Evolutionary conservation across 2,113 vertebrate species (phyloP).

Genomic region (Cyanoliseus patagonus): DNA sequence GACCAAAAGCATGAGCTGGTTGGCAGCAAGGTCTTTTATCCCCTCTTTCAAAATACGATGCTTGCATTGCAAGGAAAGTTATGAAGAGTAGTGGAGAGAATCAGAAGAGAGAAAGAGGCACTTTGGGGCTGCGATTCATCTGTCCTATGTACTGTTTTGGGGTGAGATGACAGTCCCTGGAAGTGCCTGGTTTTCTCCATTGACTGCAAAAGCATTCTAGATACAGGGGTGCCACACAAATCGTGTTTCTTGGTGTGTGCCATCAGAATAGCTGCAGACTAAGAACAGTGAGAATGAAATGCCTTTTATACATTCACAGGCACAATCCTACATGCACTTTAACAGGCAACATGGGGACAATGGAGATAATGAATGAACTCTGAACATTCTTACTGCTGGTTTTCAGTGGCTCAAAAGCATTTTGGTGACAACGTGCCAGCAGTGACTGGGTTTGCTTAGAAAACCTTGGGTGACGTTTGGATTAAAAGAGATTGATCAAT

Average conservation of each 20-base stretch:
- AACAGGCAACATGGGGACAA: not conserved
- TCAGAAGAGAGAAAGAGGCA: not conserved
- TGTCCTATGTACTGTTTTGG: not conserved
- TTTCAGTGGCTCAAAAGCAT: not conserved
- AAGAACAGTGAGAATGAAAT: not conserved
- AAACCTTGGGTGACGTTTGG: not conserved
- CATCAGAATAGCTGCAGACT: not conserved
- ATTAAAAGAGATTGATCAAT: not conserved
- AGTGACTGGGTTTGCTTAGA: not conserved
- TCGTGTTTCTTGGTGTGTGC: rapidly evolving
- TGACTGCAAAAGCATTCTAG: not conserved
- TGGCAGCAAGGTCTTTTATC: not conserved
- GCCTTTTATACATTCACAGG: not conserved
- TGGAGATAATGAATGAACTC: not conserved
- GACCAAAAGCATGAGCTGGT: not conserved
- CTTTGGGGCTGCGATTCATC: not conserved
- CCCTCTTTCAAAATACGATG: not conserved
- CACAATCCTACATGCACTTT: not conserved
- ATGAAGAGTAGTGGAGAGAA: not conserved
- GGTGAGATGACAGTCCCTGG: not conserved
- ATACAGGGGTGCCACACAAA: not conserved
- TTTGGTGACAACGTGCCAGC: not conserved
- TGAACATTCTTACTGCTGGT: not conserved
- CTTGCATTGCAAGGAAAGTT: not conserved
- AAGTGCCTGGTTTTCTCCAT: not conserved